Evolutionary conservation across 1,140 invertebrate species (phyloP).

Genomic region (Drosophila guanche): DNA sequence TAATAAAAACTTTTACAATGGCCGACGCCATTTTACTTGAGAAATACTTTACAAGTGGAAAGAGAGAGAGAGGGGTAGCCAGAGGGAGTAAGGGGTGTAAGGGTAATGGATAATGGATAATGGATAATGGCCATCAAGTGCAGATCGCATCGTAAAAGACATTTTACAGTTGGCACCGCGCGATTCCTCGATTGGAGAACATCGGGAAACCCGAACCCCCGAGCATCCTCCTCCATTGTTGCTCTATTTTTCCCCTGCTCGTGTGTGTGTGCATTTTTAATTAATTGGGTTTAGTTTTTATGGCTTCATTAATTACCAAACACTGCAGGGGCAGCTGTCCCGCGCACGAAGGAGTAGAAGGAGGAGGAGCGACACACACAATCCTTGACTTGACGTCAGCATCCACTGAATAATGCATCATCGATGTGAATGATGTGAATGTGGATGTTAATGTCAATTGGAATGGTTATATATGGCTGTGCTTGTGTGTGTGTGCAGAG

Average conservation of each 20-base stretch:
- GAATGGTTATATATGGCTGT: not conserved
- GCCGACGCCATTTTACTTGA: conserved; percentile 77
- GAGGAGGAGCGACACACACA: not conserved
- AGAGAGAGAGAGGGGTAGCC: conserved; percentile 11
- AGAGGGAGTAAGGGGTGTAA: conserved; percentile 6
- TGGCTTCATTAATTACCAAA: conserved; percentile 82
- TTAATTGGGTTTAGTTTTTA: conserved; percentile 83
- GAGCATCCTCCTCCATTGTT: conserved; percentile 28
- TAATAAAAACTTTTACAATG: conserved; percentile 82
- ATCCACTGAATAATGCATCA: conserved; percentile 75
- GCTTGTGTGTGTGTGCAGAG: conserved; percentile 28
- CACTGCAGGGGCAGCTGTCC: conserved; percentile 33
- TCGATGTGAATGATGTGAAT: conserved; percentile 32
- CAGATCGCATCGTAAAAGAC: conserved; percentile 76
- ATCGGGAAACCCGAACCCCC: conserved; percentile 6
- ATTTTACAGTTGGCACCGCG: conserved; percentile 76
- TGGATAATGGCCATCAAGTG: conserved; percentile 79
- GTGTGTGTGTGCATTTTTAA: conserved; percentile 77
- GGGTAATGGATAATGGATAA: conserved; percentile 40
- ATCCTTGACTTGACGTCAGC: conserved; percentile 75
- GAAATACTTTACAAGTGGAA: conserved; percentile 54
- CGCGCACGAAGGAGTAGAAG: not conserved
- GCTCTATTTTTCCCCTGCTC: conserved; percentile 27
- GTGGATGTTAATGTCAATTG: too few relatives aligned
- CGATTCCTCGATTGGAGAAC: conserved; percentile 39